Evolutionary conservation across 2,797 vertebrate genomes (phyloP), one percentile per base, ranked within the genome.

Genomic region (Cirrhinus mrigala): DNA sequence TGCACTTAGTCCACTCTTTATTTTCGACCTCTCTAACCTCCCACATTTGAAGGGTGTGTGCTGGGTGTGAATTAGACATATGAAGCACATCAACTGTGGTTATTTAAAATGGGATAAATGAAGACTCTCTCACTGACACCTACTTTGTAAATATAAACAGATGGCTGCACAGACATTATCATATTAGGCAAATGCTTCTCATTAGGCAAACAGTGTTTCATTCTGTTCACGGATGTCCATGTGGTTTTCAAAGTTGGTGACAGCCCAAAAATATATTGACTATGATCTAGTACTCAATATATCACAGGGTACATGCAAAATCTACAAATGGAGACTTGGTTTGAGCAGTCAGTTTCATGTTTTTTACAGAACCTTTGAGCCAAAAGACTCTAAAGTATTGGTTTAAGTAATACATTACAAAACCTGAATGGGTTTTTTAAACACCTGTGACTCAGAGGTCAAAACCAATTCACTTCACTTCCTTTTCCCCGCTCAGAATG

Each of bases 141-240:
- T 75, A 62, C 70, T 83, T 37, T 83, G 52, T 60, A 37, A 58
- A 46, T 76, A 86, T 58, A 75, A 44, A 79, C 24, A 29, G 22
- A 12, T 33, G 4, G 68, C 29, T 8, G 2, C 48, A 20, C 44
- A 83, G 29, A 20, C 20, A 40, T 33, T 6, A 18, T 27, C 3
- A 74, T 24, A 62, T 33, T 62, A 62, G 18, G 40, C 40, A 60
- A 66, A 81, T 44, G 8, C 6, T 56, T 69, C 6, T 68, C 20
- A n/a, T 15, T 44, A 56, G 15, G 4, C 79, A 70, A 82, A 50
- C 40, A 62, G 44, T 75, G 58, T 50, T 83, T 82, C 52, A 73
- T 46, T 64, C 50, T n/a, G 40, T 37, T 69, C 1, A 73, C 50
- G 12, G n/a, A 33, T 24, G 44, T 52, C 11, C 4, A 20, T 75